Base-by-base conservation (phyloP, 1,140 invertebrate species). In the Scaptomyza pallida region DNA sequence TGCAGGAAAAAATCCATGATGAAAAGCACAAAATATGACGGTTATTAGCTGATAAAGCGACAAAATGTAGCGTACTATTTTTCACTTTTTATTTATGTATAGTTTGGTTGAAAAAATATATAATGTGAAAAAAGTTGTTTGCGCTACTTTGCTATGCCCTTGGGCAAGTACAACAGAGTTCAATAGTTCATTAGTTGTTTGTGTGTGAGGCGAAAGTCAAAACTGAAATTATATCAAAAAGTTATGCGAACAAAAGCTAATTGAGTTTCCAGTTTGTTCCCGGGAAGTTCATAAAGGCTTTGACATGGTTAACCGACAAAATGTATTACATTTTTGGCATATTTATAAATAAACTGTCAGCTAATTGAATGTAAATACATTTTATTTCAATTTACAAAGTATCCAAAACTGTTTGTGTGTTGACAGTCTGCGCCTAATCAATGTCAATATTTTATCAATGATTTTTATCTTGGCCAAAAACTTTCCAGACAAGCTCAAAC, bases 381-480 rank as follows among this genome's bases (percentile, higher is more conserved):
- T n/a, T n/a, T n/a, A n/a, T n/a, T n/a, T n/a, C n/a, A n/a, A n/a
- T n/a, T n/a, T n/a, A 16, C 45, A 67, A 67, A 33, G 6, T 12
- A 30, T 43, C 26, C n/a, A 26, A n/a, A 44, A n/a, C 21, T 5
- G 30, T 26, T 43, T 33, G 9, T 23, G 12, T 30, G n/a, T 26
- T 35, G 33, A 10, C n/a, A 41, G 13, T 15, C 15, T 10, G 48
- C 3, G 12, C 65, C 50, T 13, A 63, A 70, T 63, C 44, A 41
- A 48, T 33, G 43, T 55, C 50, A 70, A 63, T 70, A 63, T 63
- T 63, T 26, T 6, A 56, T 41, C 51, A 40, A 64, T 35, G 48
- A 69, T 62, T 41, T 41, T 41, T 50, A 62, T 52, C 47, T 64
- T 56, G 37, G 35, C 30, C 48, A 57, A 52, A 74, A 74, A 74